phyloP scores from a whole-genome alignment of 2,888 invertebrate genomes.

The Tenthredo notha region DNA sequence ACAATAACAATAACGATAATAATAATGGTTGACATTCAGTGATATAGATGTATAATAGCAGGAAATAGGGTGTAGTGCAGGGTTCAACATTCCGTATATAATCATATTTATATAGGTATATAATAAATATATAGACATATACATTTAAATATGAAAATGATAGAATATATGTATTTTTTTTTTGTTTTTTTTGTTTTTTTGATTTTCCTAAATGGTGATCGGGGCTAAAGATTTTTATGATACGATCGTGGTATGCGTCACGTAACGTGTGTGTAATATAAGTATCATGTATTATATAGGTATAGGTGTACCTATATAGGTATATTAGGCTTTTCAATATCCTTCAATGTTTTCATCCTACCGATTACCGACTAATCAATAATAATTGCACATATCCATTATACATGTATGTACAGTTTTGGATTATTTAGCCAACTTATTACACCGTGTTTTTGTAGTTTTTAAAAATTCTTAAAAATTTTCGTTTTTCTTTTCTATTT shows the following conservation, averaged over 20 bases:
- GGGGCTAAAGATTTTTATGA: not conserved
- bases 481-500: too few relatives aligned
- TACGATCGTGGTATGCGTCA: not conserved
- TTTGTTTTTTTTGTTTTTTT: too few relatives aligned
- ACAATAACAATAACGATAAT: conserved; percentile 29
- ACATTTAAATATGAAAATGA: not conserved
- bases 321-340: not conserved
- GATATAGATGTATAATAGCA: conserved; percentile 40
- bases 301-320: not conserved
- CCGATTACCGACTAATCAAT: not conserved
- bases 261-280: not conserved
- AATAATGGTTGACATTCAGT: conserved; percentile 50
- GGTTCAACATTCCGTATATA: conserved; percentile 42
- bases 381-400: conserved; percentile 39
- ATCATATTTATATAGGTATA: conserved; percentile 32
- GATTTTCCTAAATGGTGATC: not conserved
- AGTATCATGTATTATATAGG: conserved; percentile 5
- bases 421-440: not conserved
- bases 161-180: not conserved
- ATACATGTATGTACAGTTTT: conserved; percentile 21
- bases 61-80: conserved; percentile 40
- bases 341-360: not conserved
- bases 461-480: too few relatives aligned
- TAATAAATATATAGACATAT: conserved; percentile 8
- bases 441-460: not conserved